Base-by-base conservation (phyloP, 2,113 vertebrate genomes). In the Syngnathoides biaculeatus region DNA sequence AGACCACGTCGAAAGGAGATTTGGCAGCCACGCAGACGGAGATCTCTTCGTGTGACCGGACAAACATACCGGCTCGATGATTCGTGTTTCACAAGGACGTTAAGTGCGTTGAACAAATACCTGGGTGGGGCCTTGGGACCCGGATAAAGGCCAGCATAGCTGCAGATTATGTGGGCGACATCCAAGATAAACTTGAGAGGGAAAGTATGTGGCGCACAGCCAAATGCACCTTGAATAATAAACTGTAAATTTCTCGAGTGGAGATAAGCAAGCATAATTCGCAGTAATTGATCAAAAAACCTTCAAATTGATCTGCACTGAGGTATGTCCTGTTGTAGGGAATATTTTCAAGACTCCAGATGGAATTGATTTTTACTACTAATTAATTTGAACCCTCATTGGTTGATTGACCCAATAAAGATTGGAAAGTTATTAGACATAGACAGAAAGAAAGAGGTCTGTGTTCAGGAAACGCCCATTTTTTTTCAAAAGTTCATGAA, bases 51-150 rank as follows among this genome's bases (percentile, higher is more conserved):
- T 43, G 60, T 26, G 60, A 43, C 60, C 4, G 60, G 60, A 62
- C 26, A 57, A 57, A 57, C 55, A 30, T 57, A 26, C 50, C 14
- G 11, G 13, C 45, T 64, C 48, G 20, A 52, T 57, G 10, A 57
- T 22, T 20, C 17, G 43, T 69, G 42, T 67, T 56, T 24, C 61
- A 65, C n/a, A 60, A 52, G 27, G 40, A 72, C 43, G 53, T 26
- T 60, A 22, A 65, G 17, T 26, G 15, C 39, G 20, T 55, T 56
- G 39, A 55, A 65, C 64, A 39, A 45, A 71, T 58, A 50, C 60
- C 52, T 20, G 19, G 30, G n/a, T 38, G 27, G 39, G 64, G 22
- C 24, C 42, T 45, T 40, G 40, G 40, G 17, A 20, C 13, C 17
- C 43, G 55, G 58, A 50, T 22, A 40, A 71, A 61, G 19, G 14